Evolutionary conservation across 2,888 invertebrate species (phyloP).

Genomic region (Prosopocoilus inquinatus): DNA sequence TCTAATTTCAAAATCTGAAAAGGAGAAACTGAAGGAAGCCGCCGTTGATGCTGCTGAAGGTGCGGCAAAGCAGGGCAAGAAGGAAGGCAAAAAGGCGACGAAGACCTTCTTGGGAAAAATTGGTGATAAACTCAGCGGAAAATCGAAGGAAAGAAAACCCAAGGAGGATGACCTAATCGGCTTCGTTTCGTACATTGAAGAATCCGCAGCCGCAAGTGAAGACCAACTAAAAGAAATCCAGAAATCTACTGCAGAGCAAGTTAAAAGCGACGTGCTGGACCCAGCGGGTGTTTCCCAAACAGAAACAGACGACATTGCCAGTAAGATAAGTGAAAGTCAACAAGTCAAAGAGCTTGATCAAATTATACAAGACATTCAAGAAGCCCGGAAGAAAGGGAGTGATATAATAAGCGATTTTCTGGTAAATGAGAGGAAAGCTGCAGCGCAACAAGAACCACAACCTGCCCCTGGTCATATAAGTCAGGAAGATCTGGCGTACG

Average conservation of each 20-base stretch:
- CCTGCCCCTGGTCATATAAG: too few species aligned
- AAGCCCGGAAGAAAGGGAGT: slow-evolving; percentile 21
- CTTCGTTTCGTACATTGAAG: neutral
- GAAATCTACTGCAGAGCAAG: slow-evolving; percentile 13
- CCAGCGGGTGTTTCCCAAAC: neutral
- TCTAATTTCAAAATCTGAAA: neutral
- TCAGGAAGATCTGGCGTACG: too few species aligned
- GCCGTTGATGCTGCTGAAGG: slow-evolving; percentile 3
- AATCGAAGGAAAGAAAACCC: slow-evolving; percentile 26
- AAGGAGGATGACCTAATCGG: neutral
- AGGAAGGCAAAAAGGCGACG: slow-evolving; percentile 8
- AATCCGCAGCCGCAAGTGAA: neutral
- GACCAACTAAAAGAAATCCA: slow-evolving; percentile 21
- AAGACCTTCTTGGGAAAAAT: slow-evolving; percentile 22
- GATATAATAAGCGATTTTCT: neutral
- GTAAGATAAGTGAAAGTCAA: slow-evolving; percentile 11
- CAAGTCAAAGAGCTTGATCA: slow-evolving; percentile 2
- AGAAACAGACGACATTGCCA: neutral
- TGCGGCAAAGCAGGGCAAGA: slow-evolving; percentile 6
- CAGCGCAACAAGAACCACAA: too few species aligned
- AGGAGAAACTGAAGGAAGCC: neutral
- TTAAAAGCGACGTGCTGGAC: slow-evolving; percentile 3
- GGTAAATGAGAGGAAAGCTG: too few species aligned
- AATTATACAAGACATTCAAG: slow-evolving; percentile 11
- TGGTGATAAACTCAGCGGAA: slow-evolving; percentile 23